Percentiles rank a stretch among this genome's conserved stretches.
Conservation (phyloP, 2,888 invertebrate genomes). For the Octodonta nipae region DNA sequence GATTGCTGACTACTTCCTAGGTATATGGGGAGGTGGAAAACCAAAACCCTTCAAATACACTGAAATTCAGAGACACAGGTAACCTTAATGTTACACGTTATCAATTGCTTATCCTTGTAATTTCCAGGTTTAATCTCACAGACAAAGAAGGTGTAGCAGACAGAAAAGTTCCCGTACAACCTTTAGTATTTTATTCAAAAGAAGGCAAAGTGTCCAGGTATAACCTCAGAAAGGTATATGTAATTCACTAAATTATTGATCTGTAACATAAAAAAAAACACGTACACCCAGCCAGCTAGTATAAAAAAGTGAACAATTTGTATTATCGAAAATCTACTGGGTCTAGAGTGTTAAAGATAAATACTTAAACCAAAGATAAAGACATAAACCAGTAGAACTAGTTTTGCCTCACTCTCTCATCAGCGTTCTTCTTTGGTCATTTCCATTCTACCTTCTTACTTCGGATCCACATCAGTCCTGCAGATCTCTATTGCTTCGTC, state of each 20-base stretch:
- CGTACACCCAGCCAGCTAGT: too few relatives aligned
- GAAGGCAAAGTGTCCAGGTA: constrained; percentile 81
- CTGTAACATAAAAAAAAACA: neutral
- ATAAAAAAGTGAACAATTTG: too few relatives aligned
- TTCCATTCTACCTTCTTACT: too few relatives aligned
- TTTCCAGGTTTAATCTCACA: constrained; percentile 55
- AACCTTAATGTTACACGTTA: constrained; percentile 3
- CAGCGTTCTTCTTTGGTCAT: too few relatives aligned
- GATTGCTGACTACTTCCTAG: constrained; percentile 94
- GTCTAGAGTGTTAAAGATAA: too few relatives aligned
- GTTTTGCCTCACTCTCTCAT: too few relatives aligned
- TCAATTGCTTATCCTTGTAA: neutral
- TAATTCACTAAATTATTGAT: too few relatives aligned
- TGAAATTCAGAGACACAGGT: constrained; percentile 79
- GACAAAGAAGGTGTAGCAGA: constrained; percentile 84
- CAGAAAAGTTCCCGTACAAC: constrained; percentile 89
- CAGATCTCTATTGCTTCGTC: too few relatives aligned
- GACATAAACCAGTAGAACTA: too few relatives aligned
- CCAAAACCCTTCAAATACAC: constrained; percentile 95
- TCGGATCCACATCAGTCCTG: too few relatives aligned
- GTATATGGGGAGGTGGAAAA: constrained; percentile 89
- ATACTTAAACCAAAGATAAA: too few relatives aligned
- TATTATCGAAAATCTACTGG: too few relatives aligned
- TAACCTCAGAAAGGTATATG: constrained; percentile 78
- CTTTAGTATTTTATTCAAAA: constrained; percentile 78